Percentiles rank a stretch among this genome's conserved stretches.
These are phyloP conservation scores for Acrobasis repandana DNA, from an alignment of 2,888 invertebrate species.

Conservation along the genomic window DNA sequence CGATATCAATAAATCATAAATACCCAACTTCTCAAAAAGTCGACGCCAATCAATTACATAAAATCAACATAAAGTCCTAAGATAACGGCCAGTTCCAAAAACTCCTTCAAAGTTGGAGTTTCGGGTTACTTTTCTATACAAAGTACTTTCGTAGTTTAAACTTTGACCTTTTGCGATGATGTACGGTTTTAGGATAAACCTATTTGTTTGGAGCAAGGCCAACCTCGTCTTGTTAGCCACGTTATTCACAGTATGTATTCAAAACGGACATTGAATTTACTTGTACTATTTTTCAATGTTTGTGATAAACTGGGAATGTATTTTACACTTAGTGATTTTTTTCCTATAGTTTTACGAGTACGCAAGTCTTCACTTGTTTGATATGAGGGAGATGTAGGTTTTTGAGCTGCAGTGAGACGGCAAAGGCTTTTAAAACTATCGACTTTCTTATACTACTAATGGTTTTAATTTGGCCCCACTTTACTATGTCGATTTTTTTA, in stretches of 20 bases:
- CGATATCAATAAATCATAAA: conserved; percentile 23
- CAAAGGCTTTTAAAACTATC: too few species aligned
- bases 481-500: too few species aligned
- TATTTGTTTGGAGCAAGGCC: conserved; percentile 15
- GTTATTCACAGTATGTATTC: conserved; percentile 9
- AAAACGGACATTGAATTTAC: not conserved
- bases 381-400: too few species aligned
- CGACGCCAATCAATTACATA: conserved; percentile 32
- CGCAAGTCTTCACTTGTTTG: too few species aligned
- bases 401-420: too few species aligned
- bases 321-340: too few species aligned
- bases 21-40: conserved; percentile 24
- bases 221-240: not conserved
- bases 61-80: conserved; percentile 31
- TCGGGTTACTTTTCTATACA: conserved; percentile 24
- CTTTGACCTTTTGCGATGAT: conserved; percentile 19
- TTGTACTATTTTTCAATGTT: too few species aligned
- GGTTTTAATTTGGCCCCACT: too few species aligned
- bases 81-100: conserved; percentile 30
- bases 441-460: too few species aligned
- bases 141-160: conserved; percentile 23
- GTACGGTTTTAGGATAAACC: conserved; percentile 13
- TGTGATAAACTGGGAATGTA: too few species aligned
- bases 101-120: conserved; percentile 26
- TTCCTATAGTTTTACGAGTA: too few species aligned